Evolutionary conservation across 2,888 invertebrate species (phyloP).

Genomic region (Hyposoter didymator): DNA sequence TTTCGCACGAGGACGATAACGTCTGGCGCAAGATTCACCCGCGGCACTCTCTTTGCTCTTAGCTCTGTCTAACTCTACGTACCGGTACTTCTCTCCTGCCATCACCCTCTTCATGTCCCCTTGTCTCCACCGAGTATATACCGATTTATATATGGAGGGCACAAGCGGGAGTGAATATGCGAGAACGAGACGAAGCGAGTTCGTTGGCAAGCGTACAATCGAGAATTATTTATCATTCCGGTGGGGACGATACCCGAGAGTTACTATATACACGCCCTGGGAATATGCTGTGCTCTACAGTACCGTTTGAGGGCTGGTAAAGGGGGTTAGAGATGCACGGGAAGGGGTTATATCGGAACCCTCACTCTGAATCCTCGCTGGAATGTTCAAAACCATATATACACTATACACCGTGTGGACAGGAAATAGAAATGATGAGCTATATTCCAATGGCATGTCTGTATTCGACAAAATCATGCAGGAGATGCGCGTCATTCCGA

Average conservation of each 20-base stretch:
- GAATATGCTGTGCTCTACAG: constrained; percentile 66
- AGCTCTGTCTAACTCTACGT: constrained; percentile 58
- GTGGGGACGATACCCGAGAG: constrained; percentile 68
- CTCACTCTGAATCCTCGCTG: constrained; percentile 23
- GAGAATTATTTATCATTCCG: constrained; percentile 71
- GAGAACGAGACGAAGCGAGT: constrained; percentile 55
- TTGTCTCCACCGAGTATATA: background rate
- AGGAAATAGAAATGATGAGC: constrained; percentile 40
- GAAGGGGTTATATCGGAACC: constrained; percentile 47
- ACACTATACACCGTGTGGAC: constrained; percentile 24
- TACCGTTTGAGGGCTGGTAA: constrained; percentile 2
- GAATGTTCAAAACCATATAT: constrained; percentile 14
- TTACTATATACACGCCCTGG: constrained; percentile 60
- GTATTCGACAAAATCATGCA: constrained; percentile 5
- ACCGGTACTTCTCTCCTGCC: constrained; percentile 14
- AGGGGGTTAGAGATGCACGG: background rate
- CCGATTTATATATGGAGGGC: constrained; percentile 17
- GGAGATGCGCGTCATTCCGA: background rate
- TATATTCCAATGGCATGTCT: background rate
- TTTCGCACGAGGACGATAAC: constrained; percentile 59
- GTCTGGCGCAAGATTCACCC: constrained; percentile 62
- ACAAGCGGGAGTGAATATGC: constrained; percentile 34
- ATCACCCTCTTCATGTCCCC: constrained; percentile 22
- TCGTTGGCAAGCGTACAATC: constrained; percentile 68
- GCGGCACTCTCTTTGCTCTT: constrained; percentile 52